These are phyloP conservation scores for Spialia ferax DNA, from an alignment of 2,888 invertebrate genomes.

Conservation along the genomic window DNA sequence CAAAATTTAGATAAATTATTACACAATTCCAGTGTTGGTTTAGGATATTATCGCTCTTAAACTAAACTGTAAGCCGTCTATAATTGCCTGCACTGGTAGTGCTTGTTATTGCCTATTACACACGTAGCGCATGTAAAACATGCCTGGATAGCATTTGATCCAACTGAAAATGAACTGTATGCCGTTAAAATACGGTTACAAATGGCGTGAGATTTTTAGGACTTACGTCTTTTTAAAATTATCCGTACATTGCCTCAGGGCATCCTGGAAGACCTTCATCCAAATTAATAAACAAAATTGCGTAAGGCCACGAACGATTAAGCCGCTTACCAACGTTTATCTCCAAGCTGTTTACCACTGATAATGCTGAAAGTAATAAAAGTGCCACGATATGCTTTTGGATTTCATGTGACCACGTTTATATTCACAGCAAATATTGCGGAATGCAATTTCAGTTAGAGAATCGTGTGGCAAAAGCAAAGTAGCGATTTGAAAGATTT, in stretches of 20 bases:
- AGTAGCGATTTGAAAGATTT: constrained; percentile 27
- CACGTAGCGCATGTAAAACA: constrained; percentile 12
- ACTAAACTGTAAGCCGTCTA: constrained; percentile 39
- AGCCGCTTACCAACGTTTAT: constrained; percentile 33
- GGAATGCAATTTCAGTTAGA: constrained; percentile 33
- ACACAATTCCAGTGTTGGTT: constrained; percentile 26
- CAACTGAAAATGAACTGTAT: background rate
- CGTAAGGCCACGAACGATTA: constrained; percentile 26
- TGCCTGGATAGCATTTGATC: background rate
- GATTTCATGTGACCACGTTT: constrained; percentile 17
- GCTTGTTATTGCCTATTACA: constrained; percentile 35
- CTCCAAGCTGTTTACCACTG: constrained; percentile 24
- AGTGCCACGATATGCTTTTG: constrained; percentile 7
- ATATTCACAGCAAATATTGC: constrained; percentile 31
- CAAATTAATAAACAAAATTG: constrained; percentile 38
- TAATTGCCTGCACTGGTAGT: constrained; percentile 29
- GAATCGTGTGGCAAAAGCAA: constrained; percentile 34
- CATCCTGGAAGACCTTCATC: constrained; percentile 26
- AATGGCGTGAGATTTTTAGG: background rate
- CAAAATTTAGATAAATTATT: constrained; percentile 29
- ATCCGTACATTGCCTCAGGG: constrained; percentile 32
- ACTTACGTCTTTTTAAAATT: constrained; percentile 1
- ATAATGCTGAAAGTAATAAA: constrained; percentile 16
- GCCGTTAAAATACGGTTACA: background rate
- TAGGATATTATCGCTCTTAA: constrained; percentile 37